These are phyloP conservation scores for Sepiola atlantica DNA, from an alignment of 2,888 invertebrate genomes.

Conservation along the genomic window DNA sequence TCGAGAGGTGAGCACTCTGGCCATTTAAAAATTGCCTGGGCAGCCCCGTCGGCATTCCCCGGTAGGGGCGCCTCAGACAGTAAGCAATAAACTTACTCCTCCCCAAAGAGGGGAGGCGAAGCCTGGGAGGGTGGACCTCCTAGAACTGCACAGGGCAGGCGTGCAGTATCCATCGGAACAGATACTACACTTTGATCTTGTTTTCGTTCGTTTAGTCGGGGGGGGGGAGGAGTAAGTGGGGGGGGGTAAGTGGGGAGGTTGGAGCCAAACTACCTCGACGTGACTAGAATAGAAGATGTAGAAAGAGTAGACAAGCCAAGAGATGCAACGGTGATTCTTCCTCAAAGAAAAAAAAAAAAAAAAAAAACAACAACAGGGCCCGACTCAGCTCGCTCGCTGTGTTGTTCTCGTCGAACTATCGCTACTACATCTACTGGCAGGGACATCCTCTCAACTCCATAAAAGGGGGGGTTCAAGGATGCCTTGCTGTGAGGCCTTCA, in stretches of 20 bases:
- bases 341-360: neutral
- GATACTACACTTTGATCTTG: no score
- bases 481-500: neutral
- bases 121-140: no score
- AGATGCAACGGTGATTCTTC: neutral
- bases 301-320: neutral
- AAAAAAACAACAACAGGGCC: no score
- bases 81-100: no score
- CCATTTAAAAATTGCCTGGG: no score
- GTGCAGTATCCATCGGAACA: no score
- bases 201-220: neutral
- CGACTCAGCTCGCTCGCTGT: neutral
- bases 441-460: neutral
- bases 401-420: neutral
- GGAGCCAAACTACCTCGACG: neutral
- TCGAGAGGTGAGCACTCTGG: no score
- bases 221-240: neutral
- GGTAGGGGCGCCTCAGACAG: no score
- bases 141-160: no score
- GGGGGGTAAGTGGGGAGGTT: neutral
- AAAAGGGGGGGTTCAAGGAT: constrained; percentile 9
- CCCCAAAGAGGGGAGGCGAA: no score
- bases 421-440: neutral
- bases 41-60: no score
- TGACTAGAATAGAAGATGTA: neutral